A percentile compares a stretch with the other conserved stretches of the same genome.
phyloP scores from a whole-genome alignment of 2,113 vertebrate species.

The Takifugu bimaculatus region DNA sequence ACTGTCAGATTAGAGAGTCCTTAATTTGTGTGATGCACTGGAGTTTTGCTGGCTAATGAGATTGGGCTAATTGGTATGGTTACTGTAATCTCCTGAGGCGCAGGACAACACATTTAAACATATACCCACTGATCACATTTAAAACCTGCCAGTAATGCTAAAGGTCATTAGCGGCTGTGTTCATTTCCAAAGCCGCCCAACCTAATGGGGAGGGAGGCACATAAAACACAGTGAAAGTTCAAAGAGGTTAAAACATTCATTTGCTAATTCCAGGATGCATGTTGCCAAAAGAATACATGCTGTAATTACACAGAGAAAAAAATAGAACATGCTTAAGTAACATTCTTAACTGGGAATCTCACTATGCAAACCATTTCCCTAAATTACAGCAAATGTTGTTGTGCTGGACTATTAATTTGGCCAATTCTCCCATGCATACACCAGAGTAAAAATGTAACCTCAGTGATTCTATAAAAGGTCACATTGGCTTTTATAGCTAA shows the following conservation, averaged over 20 bases:
- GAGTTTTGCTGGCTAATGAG: slow-evolving; percentile 76
- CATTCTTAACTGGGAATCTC: slow-evolving; percentile 49
- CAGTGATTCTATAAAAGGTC: background rate
- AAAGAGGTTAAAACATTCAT: slow-evolving; percentile 71
- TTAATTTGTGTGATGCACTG: slow-evolving; percentile 71
- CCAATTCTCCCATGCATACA: slow-evolving; percentile 38
- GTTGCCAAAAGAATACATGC: slow-evolving; percentile 71
- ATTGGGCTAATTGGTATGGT: slow-evolving; percentile 79
- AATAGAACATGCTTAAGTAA: slow-evolving; percentile 57
- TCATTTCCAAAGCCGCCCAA: slow-evolving; percentile 55
- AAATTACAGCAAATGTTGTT: slow-evolving; percentile 65
- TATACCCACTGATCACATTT: slow-evolving; percentile 70
- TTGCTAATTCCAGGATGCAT: slow-evolving; percentile 74
- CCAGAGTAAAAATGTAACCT: slow-evolving; percentile 8
- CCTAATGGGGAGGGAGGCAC: slow-evolving; percentile 56
- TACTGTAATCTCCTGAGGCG: slow-evolving; percentile 74
- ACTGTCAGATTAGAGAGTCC: slow-evolving; percentile 72
- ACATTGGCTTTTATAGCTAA: slow-evolving; percentile 3
- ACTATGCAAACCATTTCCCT: slow-evolving; percentile 49
- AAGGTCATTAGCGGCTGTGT: slow-evolving; percentile 74
- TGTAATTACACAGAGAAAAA: slow-evolving; percentile 69
- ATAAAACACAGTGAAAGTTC: slow-evolving; percentile 57
- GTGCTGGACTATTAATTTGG: slow-evolving; percentile 45
- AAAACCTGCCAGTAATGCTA: slow-evolving; percentile 72
- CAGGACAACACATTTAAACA: slow-evolving; percentile 71